Base-by-base conservation (phyloP, 1,140 invertebrate genomes). In the Atta cephalotes region DNA sequence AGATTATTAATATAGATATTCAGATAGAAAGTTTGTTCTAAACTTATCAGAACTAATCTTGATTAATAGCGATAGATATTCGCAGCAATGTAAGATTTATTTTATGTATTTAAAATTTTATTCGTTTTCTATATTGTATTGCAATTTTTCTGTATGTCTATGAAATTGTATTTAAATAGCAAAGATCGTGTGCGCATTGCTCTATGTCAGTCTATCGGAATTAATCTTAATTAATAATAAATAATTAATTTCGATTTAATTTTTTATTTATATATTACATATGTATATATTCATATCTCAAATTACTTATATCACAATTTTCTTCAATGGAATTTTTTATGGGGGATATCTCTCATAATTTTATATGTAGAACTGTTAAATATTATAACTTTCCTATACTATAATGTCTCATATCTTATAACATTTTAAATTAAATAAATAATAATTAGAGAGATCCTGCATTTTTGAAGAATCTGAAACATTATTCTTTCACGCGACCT, bases 401-500 rank as follows among this genome's bases (percentile, higher is more conserved):
- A 21, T 5, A 16, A 31, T 12, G 21, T 14, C 14, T 2, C 56
- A 14, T 56, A 68, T 35, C 45, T 10, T 28, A 18, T 35, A 35
- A 66, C n/a, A 45, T 35, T 35, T 16, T 14, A 16, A 51, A 66
- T 81, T 18, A 56, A 70, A 25, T 5, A 21, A 53, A 58, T 21
- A 14, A 31, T 71, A 58, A 71, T 81, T 3, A 56, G 35, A 39
- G 21, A n/a, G 6, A 60, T 3, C 7, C 45, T 5, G 14, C 79
- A 58, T 58, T 81, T 81, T 58, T 9, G 5, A 12, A 56, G n/a
- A 18, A 31, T 2, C 16, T n/a, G 14, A 21, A 60, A 74, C 77
- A n/a, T 74, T 82, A 74, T 60, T 74, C 66, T 60, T 82, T 72
- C 53, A 49, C 39, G 80, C 39, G 25, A 74, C 68, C 21, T 82